Conservation (phyloP, 2,113 vertebrate species). For the Misgurnus mizolepis region DNA sequence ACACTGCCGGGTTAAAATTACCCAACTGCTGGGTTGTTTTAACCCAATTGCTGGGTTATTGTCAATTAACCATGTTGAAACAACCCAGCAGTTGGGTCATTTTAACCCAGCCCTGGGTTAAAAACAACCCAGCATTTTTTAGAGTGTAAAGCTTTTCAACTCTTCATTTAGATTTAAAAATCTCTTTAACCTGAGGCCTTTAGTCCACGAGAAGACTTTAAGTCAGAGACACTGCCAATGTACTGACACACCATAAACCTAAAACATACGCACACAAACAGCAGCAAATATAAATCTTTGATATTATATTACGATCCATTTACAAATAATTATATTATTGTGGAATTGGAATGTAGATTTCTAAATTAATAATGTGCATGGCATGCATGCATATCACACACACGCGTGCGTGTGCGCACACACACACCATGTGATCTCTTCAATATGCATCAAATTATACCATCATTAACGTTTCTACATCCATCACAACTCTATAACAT, state of each 20-base stretch:
- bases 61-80: too few relatives aligned
- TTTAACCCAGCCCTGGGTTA: too few relatives aligned
- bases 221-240: constrained; percentile 3
- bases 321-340: neutral
- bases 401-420: neutral
- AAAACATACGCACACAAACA: neutral
- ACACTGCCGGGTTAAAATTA: too few relatives aligned
- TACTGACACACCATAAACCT: neutral
- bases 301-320: neutral
- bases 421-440: neutral
- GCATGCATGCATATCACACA: neutral
- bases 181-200: neutral
- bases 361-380: neutral
- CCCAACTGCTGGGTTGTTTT: too few relatives aligned
- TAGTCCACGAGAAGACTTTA: neutral
- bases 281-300: neutral
- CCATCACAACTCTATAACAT: neutral
- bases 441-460: neutral
- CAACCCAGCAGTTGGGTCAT: too few relatives aligned
- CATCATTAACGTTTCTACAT: neutral
- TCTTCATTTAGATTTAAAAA: too few relatives aligned
- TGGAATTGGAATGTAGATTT: neutral
- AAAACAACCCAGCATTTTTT: too few relatives aligned
- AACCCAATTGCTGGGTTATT: too few relatives aligned
- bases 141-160: too few relatives aligned